These are phyloP conservation scores for Bombyx mori DNA, from an alignment of 1,140 invertebrate species.

Conservation along the genomic window ASM3026992v2 NC_085117.1:11399501-11400000, in stretches of 20 bases:
- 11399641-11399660: constrained; percentile 53
- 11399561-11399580: too few species aligned
- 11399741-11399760: constrained; percentile 43
- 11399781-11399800: constrained; percentile 49
- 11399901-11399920: too few species aligned
- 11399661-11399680: constrained; percentile 63
- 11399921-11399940: too few species aligned
- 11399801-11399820: constrained; percentile 50
- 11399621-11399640: constrained; percentile 57
- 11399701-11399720: constrained; percentile 62
- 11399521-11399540: too few species aligned
- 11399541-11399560: too few species aligned
- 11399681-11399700: constrained; percentile 58
- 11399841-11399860: constrained; percentile 30
- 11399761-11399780: constrained; percentile 49
- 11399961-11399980: too few species aligned
- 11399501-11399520: too few species aligned
- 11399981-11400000: too few species aligned
- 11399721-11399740: constrained; percentile 61
- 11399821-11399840: constrained; percentile 36
- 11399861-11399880: constrained; percentile 4
- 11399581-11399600: constrained; percentile 12
- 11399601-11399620: constrained; percentile 51
- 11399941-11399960: too few species aligned
- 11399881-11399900: too few species aligned